Base-by-base conservation (phyloP, 2,797 vertebrate species). In the Thunnus albacares region DNA sequence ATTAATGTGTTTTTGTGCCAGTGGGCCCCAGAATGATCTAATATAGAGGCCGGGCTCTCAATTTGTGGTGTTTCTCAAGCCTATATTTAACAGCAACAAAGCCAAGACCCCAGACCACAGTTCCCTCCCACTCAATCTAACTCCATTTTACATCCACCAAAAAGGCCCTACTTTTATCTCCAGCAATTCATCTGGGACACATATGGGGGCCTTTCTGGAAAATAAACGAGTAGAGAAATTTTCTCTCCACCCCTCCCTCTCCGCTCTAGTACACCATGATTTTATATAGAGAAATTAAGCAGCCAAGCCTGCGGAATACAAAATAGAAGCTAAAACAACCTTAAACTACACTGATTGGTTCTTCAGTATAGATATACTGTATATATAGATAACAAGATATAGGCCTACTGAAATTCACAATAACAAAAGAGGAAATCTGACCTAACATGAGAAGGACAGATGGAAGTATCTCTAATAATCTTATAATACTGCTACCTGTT, bases 21-120 rank as follows among this genome's bases (percentile, higher is more conserved):
- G 78, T 45, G 47, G 74, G 80, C 62, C 84, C 58, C 74, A 77
- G 75, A 84, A 80, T 89, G 89, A 93, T 92, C 86, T 87, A 92
- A 91, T 90, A 81, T 57, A 86, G 81, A 87, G 82, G 89, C 82
- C 56, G 82, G 87, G 82, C 79, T 84, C 83, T 90, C 75, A 80
- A 80, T 91, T 82, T 91, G 93, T 82, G 92, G 94, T 86, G 82
- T 93, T 92, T 92, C 90, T 92, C 86, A 78, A 91, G 80, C 87
- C 92, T 93, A 90, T 94, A 94, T 92, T 94, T 95, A 94, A 90
- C 88, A 83, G 83, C 87, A 92, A 93, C 91, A 93, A 90, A 92
- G 87, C 89, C 80, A 77, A 85, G 92, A 89, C 90, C 89, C 87
- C 80, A 83, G 83, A 93, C 93, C 93, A 85, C 91, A 85, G 86